Conservation (phyloP, 1,140 invertebrate genomes). For the Dreissena polymorpha region DNA sequence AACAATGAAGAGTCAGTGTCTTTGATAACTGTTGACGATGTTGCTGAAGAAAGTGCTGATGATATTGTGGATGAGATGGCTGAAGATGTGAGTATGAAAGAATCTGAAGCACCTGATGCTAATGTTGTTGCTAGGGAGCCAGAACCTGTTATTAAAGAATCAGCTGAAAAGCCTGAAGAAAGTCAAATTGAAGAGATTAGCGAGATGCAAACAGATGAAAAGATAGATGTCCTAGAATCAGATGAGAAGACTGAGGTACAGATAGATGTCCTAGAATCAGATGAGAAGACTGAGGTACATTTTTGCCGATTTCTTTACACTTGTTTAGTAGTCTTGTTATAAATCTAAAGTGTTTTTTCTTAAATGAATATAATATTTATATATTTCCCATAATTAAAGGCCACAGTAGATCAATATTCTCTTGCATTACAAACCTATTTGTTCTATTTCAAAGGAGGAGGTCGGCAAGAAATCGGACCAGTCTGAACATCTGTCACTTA, state of each 20-base stretch:
- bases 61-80: constrained; percentile 1
- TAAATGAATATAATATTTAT: too few relatives aligned
- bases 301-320: too few relatives aligned
- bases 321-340: too few relatives aligned
- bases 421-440: too few relatives aligned
- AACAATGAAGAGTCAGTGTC: not conserved
- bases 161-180: not conserved
- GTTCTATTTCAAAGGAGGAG: too few relatives aligned
- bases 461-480: too few relatives aligned
- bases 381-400: too few relatives aligned
- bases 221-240: not conserved
- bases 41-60: not conserved
- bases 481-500: not conserved
- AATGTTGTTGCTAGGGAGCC: not conserved
- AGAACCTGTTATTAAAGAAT: not conserved
- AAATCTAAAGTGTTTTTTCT: too few relatives aligned
- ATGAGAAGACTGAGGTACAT: constrained; percentile 45
- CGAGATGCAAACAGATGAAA: constrained; percentile 1
- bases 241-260: not conserved
- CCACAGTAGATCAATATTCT: too few relatives aligned
- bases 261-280: not conserved
- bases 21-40: not conserved
- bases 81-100: not conserved
- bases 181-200: not conserved
- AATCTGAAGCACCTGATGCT: not conserved